Evolutionary conservation across 2,888 invertebrate genomes (phyloP), one percentile per base, ranked within the genome.

Genomic region (Chorisops tibialis): DNA sequence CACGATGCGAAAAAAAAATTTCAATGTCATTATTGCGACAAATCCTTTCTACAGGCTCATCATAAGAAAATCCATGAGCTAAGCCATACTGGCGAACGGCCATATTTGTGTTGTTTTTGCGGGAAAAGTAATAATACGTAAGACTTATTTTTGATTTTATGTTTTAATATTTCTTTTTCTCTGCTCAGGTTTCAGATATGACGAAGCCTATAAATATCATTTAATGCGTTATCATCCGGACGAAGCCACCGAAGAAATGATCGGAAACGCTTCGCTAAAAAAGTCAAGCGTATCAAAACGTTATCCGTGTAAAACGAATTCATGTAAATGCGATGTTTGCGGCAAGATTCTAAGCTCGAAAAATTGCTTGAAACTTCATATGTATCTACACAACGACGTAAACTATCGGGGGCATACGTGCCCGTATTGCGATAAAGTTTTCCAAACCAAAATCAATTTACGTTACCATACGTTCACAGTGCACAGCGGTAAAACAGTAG

Each of bases 31-130:
- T 65, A 49, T 49, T 65, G 65, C 52, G 58, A 62, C 21, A 65
- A 65, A 48, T 56, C 63, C n/a, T n/a, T n/a, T n/a, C n/a, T 11
- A 63, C 61, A 47, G 39, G n/a, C n/a, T 62, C 4, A 22, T 35
- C 52, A 60, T 41, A 48, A 30, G 9, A 7, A 30, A 30, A 30
- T 30, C 9, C 65, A 65, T 41, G 65, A 65, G 52, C 45, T 52
- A 18, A 48, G 45, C 4, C 65, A 65, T 47, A 65, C 65, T 1
- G 63, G 63, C 1, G 21, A 54, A 21, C 18, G 63, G 21, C 63
- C 66, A 9, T 67, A 54, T 61, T 47, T 67, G n/a, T 67, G 66
- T 14, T 64, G 61, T 48, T 50, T 63, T 43, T 67, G 66, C 41
- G 65, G 66, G n/a, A 60, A 59, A 51, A 61, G 65, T 65, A 47